phyloP scores from a whole-genome alignment of 2,888 invertebrate species.

The Drosophila siamana region DNA sequence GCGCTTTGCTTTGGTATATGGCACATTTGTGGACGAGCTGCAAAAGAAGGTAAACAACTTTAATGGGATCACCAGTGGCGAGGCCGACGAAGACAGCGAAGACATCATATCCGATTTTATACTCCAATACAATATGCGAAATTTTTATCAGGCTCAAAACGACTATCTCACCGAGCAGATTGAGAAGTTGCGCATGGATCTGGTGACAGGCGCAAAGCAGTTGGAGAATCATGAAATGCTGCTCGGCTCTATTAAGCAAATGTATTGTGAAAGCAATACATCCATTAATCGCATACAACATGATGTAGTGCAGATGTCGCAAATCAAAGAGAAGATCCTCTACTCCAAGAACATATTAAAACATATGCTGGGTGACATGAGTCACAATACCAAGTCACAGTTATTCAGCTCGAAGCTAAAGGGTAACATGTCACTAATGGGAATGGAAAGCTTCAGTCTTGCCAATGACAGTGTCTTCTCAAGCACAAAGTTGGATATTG shows the following conservation, averaged over 20 bases:
- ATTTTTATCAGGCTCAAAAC: slow-evolving; percentile 76
- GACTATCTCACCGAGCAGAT: slow-evolving; percentile 81
- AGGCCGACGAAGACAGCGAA: slow-evolving; percentile 69
- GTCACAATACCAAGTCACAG: slow-evolving; percentile 68
- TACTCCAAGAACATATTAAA: slow-evolving; percentile 82
- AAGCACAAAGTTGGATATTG: slow-evolving; percentile 84
- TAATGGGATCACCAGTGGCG: slow-evolving; percentile 64
- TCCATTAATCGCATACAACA: slow-evolving; percentile 82
- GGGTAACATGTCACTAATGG: slow-evolving; percentile 65
- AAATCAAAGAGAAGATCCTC: slow-evolving; percentile 84
- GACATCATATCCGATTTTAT: slow-evolving; percentile 82
- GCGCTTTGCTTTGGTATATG: slow-evolving; percentile 73
- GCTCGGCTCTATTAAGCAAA: slow-evolving; percentile 80
- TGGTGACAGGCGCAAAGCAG: slow-evolving; percentile 68
- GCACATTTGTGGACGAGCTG: slow-evolving; percentile 76
- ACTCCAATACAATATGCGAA: slow-evolving; percentile 80
- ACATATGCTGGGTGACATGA: slow-evolving; percentile 77
- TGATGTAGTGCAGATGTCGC: slow-evolving; percentile 81
- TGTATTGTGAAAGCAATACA: slow-evolving; percentile 79
- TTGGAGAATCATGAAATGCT: slow-evolving; percentile 82
- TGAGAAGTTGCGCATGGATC: slow-evolving; percentile 71
- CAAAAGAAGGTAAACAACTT: slow-evolving; percentile 79
- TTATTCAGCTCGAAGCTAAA: slow-evolving; percentile 76
- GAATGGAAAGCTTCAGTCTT: slow-evolving; percentile 69
- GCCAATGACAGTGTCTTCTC: slow-evolving; percentile 80